These are phyloP conservation scores for Petaurus breviceps DNA, from an alignment of 2,113 vertebrate genomes.

Conservation along the genomic window DNA sequence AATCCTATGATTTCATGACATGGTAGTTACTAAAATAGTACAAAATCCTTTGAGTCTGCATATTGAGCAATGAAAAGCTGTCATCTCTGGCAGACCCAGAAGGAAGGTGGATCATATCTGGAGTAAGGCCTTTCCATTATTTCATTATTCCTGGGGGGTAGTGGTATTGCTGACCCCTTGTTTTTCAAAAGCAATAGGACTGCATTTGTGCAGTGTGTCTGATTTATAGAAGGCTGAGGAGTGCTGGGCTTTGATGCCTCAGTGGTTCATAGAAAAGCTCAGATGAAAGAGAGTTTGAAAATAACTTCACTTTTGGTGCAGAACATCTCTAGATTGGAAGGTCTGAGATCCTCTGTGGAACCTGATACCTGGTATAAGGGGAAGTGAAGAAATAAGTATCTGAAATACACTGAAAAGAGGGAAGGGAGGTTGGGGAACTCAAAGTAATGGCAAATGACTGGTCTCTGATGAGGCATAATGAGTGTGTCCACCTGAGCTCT, in stretches of 20 bases:
- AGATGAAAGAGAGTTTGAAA: constrained; percentile 47
- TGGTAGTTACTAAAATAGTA: not conserved
- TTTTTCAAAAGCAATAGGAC: not conserved
- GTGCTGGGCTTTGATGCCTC: not conserved
- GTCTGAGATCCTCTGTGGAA: not conserved
- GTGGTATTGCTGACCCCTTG: not conserved
- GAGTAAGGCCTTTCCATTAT: not conserved
- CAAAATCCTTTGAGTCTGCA: not conserved
- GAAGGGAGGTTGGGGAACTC: not conserved
- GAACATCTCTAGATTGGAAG: constrained; percentile 10
- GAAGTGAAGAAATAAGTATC: not conserved
- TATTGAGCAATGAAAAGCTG: not conserved
- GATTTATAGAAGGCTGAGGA: not conserved
- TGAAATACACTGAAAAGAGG: not conserved
- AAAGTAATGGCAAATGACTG: rapidly evolving
- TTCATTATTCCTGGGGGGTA: not conserved
- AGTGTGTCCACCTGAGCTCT: not conserved
- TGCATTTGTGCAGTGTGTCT: not conserved
- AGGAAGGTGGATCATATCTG: not conserved
- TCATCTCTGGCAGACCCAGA: not conserved
- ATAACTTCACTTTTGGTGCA: constrained; percentile 1
- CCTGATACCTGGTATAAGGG: not conserved
- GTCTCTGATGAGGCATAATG: constrained; percentile 30
- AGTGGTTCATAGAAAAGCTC: not conserved
- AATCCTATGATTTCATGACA: not conserved